Base-by-base conservation (phyloP, 2,797 vertebrate species). In the Clarias laeviceps region DNA sequence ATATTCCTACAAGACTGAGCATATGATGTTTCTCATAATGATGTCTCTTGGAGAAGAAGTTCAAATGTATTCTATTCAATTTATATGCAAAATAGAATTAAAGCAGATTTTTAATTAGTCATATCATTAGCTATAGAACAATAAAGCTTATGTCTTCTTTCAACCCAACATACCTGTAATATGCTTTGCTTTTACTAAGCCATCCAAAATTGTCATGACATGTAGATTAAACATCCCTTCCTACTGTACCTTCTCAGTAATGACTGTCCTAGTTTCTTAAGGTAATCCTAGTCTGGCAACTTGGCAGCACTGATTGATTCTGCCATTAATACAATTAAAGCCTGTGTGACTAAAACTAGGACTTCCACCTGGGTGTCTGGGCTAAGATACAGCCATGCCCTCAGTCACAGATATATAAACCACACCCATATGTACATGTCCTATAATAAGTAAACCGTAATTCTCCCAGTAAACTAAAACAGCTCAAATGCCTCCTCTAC, bases 271-370 rank as follows among this genome's bases (percentile, higher is more conserved):
- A 92, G 85, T 84, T 90, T 85, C 84, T 84, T 88, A 81, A 88
- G 87, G 86, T 94, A 94, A 95, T 94, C 93, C 91, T 82, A 84
- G 89, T 93, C 93, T 87, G 93, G 92, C 93, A 91, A 94, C 90
- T 90, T 93, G 92, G 91, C 91, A 91, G 85, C 37, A 20, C 70
- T 87, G 78, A 90, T 87, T 86, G 84, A 88, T 85, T 90, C 84
- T 81, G 81, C 84, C 83, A 85, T 82, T 94, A 93, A 94, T 78
- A 88, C 89, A 84, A 29, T 89, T 88, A 89, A 92, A 93, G 91
- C 87, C 69, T 87, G 85, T 84, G 80, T 84, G 54, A 69, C 74
- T 68, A 80, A 79, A 79, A 45, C 12, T 64, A 79, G 59, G 59
- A 27, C 77, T 45, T 45, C 24, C 77, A 79, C 84, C 80, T 83